These are phyloP conservation scores for Speoplatyrhinus poulsoni DNA, from an alignment of 2,113 vertebrate genomes.

Conservation along the genomic window DNA sequence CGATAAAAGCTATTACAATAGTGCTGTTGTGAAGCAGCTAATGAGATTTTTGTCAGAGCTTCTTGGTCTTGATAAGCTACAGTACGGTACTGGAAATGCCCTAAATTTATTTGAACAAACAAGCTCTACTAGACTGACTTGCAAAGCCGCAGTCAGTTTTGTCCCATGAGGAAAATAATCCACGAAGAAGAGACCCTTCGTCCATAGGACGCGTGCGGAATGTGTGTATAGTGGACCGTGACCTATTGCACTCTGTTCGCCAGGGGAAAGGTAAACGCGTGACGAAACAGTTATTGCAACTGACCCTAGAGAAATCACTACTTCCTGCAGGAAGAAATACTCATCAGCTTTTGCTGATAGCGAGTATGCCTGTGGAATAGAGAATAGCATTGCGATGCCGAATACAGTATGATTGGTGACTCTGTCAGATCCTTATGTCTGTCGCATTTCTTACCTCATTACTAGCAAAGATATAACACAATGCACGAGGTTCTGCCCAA, in stretches of 20 bases:
- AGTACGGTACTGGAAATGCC: too few species aligned
- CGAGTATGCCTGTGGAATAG: not conserved
- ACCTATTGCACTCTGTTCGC: not conserved
- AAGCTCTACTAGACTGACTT: too few species aligned
- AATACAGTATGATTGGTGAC: not conserved
- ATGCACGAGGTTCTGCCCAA: constrained; percentile 8
- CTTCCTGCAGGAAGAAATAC: not conserved
- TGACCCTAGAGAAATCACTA: not conserved
- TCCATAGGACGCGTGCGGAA: not conserved
- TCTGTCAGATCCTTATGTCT: constrained; percentile 13
- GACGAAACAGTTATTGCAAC: not conserved
- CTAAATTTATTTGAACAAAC: too few species aligned
- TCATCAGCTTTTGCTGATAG: not conserved
- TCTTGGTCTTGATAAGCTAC: too few species aligned
- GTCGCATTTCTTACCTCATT: constrained; percentile 29
- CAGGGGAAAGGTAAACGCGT: not conserved
- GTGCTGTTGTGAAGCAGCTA: too few species aligned
- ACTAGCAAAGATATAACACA: constrained; percentile 13
- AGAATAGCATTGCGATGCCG: not conserved
- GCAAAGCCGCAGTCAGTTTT: not conserved
- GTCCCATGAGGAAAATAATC: too few species aligned
- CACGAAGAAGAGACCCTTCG: too few species aligned
- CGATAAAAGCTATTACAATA: too few species aligned
- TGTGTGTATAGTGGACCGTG: not conserved
- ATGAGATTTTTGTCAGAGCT: too few species aligned